A percentile compares a stretch with the other conserved stretches of the same genome.
Conservation (phyloP, 1,140 invertebrate species). For the Drosophila equinoxialis region DNA sequence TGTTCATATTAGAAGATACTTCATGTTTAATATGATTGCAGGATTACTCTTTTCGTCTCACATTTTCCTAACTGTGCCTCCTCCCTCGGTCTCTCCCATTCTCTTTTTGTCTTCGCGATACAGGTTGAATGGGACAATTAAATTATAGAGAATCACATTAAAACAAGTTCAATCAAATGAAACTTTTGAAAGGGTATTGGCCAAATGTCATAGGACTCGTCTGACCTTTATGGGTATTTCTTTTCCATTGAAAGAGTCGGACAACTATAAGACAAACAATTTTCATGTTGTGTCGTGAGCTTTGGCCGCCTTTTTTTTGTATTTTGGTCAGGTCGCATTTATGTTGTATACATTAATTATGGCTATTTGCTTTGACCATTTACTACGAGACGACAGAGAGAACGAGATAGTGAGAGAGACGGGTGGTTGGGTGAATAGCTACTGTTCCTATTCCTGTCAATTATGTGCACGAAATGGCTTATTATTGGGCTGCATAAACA, state of each 20-base stretch:
- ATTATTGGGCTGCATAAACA: slow-evolving; percentile 72
- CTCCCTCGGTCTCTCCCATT: too few species aligned
- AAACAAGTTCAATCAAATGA: too few species aligned
- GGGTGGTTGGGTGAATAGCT: background rate
- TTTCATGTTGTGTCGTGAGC: slow-evolving; percentile 37
- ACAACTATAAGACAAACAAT: slow-evolving; percentile 59
- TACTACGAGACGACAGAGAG: background rate
- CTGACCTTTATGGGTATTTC: background rate
- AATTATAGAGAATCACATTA: too few species aligned
- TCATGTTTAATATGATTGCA: background rate
- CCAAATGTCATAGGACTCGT: too few species aligned
- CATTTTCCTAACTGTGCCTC: too few species aligned
- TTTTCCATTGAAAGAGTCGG: slow-evolving; percentile 1
- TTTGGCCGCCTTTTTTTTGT: slow-evolving; percentile 61
- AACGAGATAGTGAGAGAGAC: background rate
- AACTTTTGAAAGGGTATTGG: too few species aligned
- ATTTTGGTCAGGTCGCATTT: slow-evolving; percentile 77
- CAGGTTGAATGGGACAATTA: too few species aligned
- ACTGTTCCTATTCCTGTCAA: slow-evolving; percentile 55
- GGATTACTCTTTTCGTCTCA: too few species aligned
- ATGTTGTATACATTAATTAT: slow-evolving; percentile 82
- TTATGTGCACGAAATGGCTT: slow-evolving; percentile 79
- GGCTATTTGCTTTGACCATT: slow-evolving; percentile 70
- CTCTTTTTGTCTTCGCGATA: too few species aligned
- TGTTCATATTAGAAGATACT: background rate